Base-by-base conservation (phyloP, 1,140 invertebrate species). In the Drosophila seguyi region DNA sequence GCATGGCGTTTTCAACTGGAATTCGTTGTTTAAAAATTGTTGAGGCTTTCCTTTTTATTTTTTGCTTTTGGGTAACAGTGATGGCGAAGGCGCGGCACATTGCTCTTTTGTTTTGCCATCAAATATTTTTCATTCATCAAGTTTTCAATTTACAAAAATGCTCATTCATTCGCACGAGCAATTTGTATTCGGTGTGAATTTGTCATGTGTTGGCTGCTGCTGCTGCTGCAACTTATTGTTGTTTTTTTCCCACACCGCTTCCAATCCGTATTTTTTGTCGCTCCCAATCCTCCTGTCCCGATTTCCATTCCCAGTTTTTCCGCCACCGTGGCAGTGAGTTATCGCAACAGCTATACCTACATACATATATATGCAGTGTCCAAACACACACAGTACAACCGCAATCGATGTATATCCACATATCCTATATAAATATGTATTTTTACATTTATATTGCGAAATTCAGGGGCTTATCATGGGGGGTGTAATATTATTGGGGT, bases 81-180 rank as follows among this genome's bases (percentile, higher is more conserved):
- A 34, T 18, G 36, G 42, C 36, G 16, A 41, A 41, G 34, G 39
- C 42, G 52, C 45, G 63, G 72, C 63, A 83, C 68, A 88, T 75
- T 88, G 84, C 77, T 90, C 80, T 73, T 85, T 90, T 90, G 86
- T 90, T 90, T 90, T 90, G 79, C 85, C 86, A 85, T 90, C 81
- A 90, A 90, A 90, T 90, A 90, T 90, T 90, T 90, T 90, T 90
- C 85, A 90, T 90, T 90, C 85, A 90, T 90, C 85, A 90, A 90
- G 81, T 85, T 90, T 90, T 90, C 85, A 90, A 90, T 90, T 90
- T 90, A 86, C 74, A 90, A 90, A 90, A 90, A 90, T 90, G 86
- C 81, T 90, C 86, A 90, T 90, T 90, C 86, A 90, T 90, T 90
- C 86, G 85, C 81, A 81, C 75, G 86, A 90, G 73, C 86, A 90